Percentiles rank a stretch among this genome's conserved stretches.
phyloP scores from a whole-genome alignment of 2,797 vertebrate species.

The Pseudomugil tenellus region DNA sequence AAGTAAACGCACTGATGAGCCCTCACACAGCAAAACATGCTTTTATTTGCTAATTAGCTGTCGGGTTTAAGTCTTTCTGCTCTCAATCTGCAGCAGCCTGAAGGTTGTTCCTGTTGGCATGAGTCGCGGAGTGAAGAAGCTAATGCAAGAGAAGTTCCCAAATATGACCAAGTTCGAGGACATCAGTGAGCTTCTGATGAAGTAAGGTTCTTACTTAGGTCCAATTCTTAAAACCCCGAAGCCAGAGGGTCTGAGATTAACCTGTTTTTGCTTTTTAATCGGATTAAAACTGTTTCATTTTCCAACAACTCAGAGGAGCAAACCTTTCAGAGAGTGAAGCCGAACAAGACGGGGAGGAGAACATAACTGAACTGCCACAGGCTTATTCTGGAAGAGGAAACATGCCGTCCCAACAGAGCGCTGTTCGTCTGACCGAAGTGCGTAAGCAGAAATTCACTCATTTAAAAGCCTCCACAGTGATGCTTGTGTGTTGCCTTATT shows the following conservation, averaged over 20 bases:
- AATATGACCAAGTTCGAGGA: slow-evolving; percentile 93
- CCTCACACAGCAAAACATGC: rapidly evolving
- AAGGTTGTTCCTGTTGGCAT: slow-evolving; percentile 94
- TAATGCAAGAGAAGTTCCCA: slow-evolving; percentile 93
- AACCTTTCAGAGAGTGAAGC: slow-evolving; percentile 94
- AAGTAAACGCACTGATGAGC: slow-evolving; percentile 89
- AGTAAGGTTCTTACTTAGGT: slow-evolving; percentile 73
- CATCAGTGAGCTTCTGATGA: slow-evolving; percentile 93
- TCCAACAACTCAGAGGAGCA: slow-evolving; percentile 77
- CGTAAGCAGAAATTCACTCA: background rate
- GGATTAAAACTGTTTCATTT: background rate
- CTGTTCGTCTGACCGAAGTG: slow-evolving; percentile 91
- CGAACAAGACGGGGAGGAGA: slow-evolving; percentile 91
- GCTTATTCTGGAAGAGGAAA: slow-evolving; percentile 90
- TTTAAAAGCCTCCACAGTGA: rapidly evolving
- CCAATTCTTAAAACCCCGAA: background rate
- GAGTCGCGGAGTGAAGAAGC: slow-evolving; percentile 92
- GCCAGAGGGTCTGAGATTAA: background rate
- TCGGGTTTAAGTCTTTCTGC: background rate
- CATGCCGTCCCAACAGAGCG: slow-evolving; percentile 91
- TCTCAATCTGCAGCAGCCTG: slow-evolving; percentile 84
- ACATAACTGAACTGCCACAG: slow-evolving; percentile 91
- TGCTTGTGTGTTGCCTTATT: background rate
- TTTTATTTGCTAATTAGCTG: background rate
- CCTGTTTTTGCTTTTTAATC: background rate